phyloP scores from a whole-genome alignment of 2,113 vertebrate genomes.

The Crocuta crocuta region DNA sequence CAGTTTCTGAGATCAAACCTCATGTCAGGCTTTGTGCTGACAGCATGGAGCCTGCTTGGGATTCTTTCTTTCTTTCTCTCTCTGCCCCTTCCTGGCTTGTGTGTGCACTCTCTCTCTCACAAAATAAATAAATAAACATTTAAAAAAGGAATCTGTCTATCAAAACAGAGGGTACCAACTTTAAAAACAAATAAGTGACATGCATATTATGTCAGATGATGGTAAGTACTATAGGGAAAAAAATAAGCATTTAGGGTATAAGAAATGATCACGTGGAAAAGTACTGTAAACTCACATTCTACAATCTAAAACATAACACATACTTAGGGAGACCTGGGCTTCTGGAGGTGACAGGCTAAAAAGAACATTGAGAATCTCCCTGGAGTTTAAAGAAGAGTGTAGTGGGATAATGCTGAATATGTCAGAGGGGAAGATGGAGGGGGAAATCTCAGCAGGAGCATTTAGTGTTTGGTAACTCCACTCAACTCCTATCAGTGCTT shows the following conservation, averaged over 20 bases:
- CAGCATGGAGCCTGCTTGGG: too few relatives aligned
- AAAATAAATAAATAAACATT: too few relatives aligned
- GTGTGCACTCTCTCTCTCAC: too few relatives aligned
- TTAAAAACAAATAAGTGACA: not conserved
- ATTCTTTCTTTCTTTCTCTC: too few relatives aligned
- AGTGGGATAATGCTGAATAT: not conserved
- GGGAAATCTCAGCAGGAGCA: not conserved
- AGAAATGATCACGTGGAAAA: not conserved
- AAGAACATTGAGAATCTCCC: not conserved
- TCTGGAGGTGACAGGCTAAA: not conserved
- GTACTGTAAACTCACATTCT: not conserved
- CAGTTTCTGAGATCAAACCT: too few relatives aligned
- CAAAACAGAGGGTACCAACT: not conserved
- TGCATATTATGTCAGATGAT: not conserved
- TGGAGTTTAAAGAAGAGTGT: constrained; percentile 1
- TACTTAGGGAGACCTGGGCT: not conserved
- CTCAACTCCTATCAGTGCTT: not conserved
- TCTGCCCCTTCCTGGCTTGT: too few relatives aligned
- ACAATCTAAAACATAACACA: not conserved
- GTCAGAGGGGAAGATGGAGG: not conserved
- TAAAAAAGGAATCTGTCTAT: not conserved
- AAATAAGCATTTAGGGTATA: not conserved
- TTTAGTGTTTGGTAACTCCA: not conserved
- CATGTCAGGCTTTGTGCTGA: too few relatives aligned
- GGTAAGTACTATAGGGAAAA: not conserved